phyloP scores from a whole-genome alignment of 92 coral and sea anemone species.

The Paragorgia papillata region DNA sequence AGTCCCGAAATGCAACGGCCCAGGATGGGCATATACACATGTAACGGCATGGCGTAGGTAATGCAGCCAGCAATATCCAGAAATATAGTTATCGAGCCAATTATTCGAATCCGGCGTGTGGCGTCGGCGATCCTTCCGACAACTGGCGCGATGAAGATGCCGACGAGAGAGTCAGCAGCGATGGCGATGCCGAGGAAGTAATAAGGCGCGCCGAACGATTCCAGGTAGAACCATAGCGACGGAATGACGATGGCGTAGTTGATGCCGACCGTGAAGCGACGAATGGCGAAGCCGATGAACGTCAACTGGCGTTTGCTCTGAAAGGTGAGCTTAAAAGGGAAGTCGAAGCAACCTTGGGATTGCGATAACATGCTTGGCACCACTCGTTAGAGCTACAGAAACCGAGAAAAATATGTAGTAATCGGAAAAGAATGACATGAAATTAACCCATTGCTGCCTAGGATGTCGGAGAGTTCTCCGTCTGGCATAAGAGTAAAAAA shows the following conservation, averaged over 20 bases:
- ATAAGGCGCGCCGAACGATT: constrained; percentile 41
- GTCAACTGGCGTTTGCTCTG: constrained; percentile 42
- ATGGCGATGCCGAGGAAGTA: constrained; percentile 29
- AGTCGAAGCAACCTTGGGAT: constrained; percentile 44
- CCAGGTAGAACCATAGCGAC: constrained; percentile 40
- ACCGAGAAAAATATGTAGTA: too few species aligned
- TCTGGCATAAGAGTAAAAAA: too few species aligned
- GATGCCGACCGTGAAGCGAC: constrained; percentile 35
- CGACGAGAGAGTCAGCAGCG: constrained; percentile 41
- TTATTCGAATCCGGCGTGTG: constrained; percentile 26
- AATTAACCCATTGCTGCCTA: too few species aligned
- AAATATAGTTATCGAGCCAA: constrained; percentile 11
- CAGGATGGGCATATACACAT: constrained; percentile 37
- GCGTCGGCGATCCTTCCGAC: constrained; percentile 41
- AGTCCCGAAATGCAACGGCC: constrained; percentile 43
- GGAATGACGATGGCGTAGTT: constrained; percentile 46
- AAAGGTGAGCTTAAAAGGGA: constrained; percentile 30
- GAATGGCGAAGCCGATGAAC: constrained; percentile 43
- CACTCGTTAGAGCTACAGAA: too few species aligned
- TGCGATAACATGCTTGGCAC: constrained; percentile 37
- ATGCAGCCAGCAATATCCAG: constrained; percentile 17
- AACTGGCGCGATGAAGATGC: constrained; percentile 24
- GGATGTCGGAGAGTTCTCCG: too few species aligned
- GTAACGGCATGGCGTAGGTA: constrained; percentile 27
- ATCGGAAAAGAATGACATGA: too few species aligned